Evolutionary conservation across 2,888 invertebrate species (phyloP).

Genomic region (Sarcophaga variegata): DNA sequence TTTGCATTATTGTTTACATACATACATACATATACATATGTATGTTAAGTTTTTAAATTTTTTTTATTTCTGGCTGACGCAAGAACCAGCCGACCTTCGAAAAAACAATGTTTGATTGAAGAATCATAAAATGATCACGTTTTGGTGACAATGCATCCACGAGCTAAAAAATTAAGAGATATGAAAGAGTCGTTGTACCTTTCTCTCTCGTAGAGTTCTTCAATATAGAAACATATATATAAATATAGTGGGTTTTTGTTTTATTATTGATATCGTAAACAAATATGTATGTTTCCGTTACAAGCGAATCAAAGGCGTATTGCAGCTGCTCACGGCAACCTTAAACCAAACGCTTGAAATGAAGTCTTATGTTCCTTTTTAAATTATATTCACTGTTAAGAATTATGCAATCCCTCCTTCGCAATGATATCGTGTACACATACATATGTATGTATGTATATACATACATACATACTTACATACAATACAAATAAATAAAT

Average conservation of each 20-base stretch:
- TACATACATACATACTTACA: background rate
- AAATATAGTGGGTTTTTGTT: constrained; percentile 43
- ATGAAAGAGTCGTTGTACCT: background rate
- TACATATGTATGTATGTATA: background rate
- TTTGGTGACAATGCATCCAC: constrained; percentile 56
- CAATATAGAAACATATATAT: constrained; percentile 1
- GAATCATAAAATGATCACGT: constrained; percentile 37
- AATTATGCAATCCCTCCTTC: constrained; percentile 62
- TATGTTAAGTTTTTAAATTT: background rate
- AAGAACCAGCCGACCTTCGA: constrained; percentile 22
- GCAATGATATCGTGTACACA: background rate
- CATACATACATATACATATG: background rate
- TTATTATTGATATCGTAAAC: background rate
- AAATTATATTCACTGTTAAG: constrained; percentile 28
- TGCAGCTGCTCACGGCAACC: constrained; percentile 57
- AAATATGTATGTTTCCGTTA: constrained; percentile 1
- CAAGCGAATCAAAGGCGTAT: constrained; percentile 45
- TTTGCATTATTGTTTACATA: constrained; percentile 76
- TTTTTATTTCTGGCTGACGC: constrained; percentile 7
- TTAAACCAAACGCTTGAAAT: constrained; percentile 32
- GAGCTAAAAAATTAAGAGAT: constrained; percentile 35
- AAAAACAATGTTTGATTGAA: constrained; percentile 44
- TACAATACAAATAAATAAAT: constrained; percentile 9
- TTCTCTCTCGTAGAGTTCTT: background rate
- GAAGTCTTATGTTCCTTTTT: constrained; percentile 22